Percentiles rank a stretch among this genome's conserved stretches.
Evolutionary conservation across 2,888 invertebrate genomes (phyloP).

Genomic region (Hetaerina titia): DNA sequence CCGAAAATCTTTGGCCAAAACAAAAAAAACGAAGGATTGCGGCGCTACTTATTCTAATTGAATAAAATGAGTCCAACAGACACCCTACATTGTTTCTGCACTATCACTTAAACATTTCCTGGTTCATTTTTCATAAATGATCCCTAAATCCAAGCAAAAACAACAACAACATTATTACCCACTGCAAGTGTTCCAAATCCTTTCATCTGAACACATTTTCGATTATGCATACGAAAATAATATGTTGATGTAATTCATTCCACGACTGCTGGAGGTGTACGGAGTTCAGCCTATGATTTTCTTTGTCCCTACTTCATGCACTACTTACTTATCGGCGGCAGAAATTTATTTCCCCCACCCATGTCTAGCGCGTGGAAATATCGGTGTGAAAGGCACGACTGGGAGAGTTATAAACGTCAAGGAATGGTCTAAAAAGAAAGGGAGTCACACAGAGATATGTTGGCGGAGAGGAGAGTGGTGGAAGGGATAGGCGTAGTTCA

Average conservation of each 20-base stretch:
- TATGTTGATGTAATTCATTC: not conserved
- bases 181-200: not conserved
- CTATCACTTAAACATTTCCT: not conserved
- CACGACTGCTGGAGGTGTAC: not conserved
- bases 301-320: constrained; percentile 24
- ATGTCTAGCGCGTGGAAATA: not conserved
- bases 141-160: not conserved
- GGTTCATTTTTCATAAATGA: not conserved
- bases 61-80: no score
- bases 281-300: not conserved
- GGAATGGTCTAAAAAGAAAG: constrained; percentile 22
- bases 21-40: no score
- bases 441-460: not conserved
- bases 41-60: no score
- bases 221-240: not conserved
- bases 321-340: constrained; percentile 11
- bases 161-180: not conserved
- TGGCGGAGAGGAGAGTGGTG: not conserved
- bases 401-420: constrained; percentile 2
- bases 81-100: no score
- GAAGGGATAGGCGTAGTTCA: not conserved
- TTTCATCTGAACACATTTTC: not conserved
- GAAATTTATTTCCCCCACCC: constrained; percentile 8
- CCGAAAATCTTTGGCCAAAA: no score
- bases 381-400: constrained; percentile 20